Evolutionary conservation across 2,888 invertebrate genomes (phyloP), one percentile per base, ranked within the genome.

Genomic region (Muschampia plurimacula): DNA sequence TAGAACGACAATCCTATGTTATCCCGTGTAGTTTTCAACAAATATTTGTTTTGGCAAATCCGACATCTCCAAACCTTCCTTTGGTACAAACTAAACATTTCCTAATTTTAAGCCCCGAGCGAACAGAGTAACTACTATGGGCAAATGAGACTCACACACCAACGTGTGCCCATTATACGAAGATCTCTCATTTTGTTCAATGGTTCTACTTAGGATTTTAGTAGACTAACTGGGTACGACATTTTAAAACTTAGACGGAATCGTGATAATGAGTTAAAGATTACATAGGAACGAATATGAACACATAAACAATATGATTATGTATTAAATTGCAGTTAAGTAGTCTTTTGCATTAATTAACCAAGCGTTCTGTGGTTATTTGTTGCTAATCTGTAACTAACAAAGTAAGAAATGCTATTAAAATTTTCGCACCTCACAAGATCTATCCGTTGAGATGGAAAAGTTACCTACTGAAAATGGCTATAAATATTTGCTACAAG

Each of bases 91-190:
- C 89, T 89, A 88, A 90, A 89, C 87, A 89, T 89, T 86, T 85
- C 86, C 89, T 90, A 89, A 90, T 90, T 89, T 86, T 83, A 81
- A 85, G 81, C 83, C 85, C 81, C 83, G 75, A 76, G 84, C 88
- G 86, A 86, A 86, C 86, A 81, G 76, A 83, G 88, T 89, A 89
- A 90, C 89, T 89, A 87, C 84, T 84, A 80, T 79, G 78, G 82
- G 88, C 87, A 90, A 91, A 91, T 89, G 90, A 90, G 88, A 88
- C 88, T 84, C 85, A 86, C 85, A 88, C 85, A 84, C 78, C 79
- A 74, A 79, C 78, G 77, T 74, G 22, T 75, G 78, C 77, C 91
- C 87, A 88, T 63, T 79, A 49, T 80, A 83, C 39, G 44, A 59
- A 79, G 89, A 87, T 74, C 89, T 78, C 81, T 84, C 79, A 79